Conservation (phyloP, 2,113 vertebrate genomes). For the Malaclemys terrapin region DNA sequence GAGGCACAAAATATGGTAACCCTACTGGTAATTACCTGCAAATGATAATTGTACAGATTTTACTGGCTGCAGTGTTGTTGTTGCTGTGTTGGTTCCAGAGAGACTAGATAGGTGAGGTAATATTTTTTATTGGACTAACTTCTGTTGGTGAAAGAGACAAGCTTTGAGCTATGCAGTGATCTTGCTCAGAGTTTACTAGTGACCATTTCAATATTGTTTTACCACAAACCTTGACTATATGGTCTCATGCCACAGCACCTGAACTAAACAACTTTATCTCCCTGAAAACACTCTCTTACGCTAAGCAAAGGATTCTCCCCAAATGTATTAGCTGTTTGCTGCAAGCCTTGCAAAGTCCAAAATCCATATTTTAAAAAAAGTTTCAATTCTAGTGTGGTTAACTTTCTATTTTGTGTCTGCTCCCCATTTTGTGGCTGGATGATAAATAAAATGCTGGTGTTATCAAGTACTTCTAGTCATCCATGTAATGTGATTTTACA, state of each 20-base stretch:
- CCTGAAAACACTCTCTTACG: background rate
- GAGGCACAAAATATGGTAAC: too few species aligned
- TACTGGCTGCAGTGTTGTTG: background rate
- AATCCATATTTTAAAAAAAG: background rate
- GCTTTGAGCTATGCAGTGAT: background rate
- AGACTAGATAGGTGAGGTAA: background rate
- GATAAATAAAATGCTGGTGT: constrained; percentile 9
- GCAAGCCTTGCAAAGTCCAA: background rate
- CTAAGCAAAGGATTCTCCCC: background rate
- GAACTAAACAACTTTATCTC: background rate
- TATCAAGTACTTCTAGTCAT: constrained; percentile 35
- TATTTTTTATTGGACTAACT: background rate
- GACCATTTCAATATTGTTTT: background rate
- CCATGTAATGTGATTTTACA: constrained; percentile 5
- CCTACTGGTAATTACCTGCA: background rate
- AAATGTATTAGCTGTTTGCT: background rate
- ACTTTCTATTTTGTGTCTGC: background rate
- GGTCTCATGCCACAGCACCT: background rate
- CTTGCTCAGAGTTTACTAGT: background rate
- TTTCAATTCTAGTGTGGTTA: background rate
- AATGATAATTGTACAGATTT: background rate
- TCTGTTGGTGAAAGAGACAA: background rate
- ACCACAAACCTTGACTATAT: background rate
- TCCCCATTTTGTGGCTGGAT: background rate
- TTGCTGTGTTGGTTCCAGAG: background rate